Evolutionary conservation across 2,888 invertebrate species (phyloP).

Genomic region (Platycnemis pennipes): DNA sequence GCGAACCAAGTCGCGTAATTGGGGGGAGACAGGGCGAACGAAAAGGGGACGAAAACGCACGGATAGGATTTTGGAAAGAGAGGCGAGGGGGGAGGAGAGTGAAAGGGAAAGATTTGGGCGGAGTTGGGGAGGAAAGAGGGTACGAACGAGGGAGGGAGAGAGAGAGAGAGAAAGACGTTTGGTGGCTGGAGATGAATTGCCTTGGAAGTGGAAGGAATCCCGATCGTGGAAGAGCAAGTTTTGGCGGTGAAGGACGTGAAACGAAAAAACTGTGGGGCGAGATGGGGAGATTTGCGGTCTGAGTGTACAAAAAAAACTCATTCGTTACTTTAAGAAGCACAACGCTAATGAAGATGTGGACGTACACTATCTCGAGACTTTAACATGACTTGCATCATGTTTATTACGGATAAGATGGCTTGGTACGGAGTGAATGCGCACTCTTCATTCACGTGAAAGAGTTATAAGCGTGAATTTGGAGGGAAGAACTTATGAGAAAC

Average conservation of each 20-base stretch:
- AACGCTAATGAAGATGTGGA: neutral
- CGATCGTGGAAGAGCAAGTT: neutral
- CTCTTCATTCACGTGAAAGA: neutral
- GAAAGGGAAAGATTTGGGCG: too few relatives aligned
- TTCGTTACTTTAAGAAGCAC: neutral
- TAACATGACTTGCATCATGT: neutral
- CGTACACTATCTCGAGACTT: neutral
- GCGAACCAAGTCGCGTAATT: constrained; percentile 40
- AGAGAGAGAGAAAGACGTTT: neutral
- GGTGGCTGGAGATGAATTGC: constrained; percentile 6
- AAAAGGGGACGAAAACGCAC: neutral
- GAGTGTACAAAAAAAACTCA: neutral
- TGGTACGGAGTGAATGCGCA: neutral
- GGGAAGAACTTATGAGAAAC: too few relatives aligned
- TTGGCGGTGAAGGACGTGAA: constrained; percentile 30
- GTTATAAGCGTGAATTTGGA: too few relatives aligned
- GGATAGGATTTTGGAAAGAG: neutral
- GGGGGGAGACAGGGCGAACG: neutral
- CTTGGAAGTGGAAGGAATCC: constrained; percentile 16
- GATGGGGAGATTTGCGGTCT: neutral
- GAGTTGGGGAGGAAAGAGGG: neutral
- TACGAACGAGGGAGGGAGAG: neutral
- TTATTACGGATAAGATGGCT: neutral
- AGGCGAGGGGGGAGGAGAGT: neutral
- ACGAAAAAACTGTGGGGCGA: neutral